A percentile compares a stretch with the other conserved stretches of the same genome.
These are phyloP conservation scores for Tiaroga cobitis DNA, from an alignment of 2,797 vertebrate species.

Conservation along the genomic window DNA sequence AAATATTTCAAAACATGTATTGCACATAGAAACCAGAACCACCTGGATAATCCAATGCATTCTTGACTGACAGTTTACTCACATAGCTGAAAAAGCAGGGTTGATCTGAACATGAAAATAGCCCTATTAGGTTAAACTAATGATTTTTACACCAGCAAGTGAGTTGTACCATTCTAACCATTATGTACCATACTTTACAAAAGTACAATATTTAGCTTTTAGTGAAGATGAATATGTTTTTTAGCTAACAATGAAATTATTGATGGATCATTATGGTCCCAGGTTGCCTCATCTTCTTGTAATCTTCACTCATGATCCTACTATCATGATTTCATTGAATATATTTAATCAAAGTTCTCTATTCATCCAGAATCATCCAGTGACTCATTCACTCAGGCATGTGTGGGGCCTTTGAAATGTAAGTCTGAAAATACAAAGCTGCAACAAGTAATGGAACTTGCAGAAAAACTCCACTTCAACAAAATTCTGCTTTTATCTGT, in stretches of 20 bases:
- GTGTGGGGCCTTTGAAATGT: neutral
- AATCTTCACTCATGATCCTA: neutral
- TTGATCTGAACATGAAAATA: neutral
- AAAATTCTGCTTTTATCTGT: neutral
- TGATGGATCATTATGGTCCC: neutral
- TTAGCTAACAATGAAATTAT: neutral
- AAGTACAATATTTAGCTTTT: slow-evolving; percentile 5
- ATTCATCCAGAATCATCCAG: neutral
- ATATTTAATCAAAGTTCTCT: neutral
- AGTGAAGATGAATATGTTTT: neutral
- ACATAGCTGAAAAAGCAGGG: neutral
- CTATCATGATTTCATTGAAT: neutral
- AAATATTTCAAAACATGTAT: slow-evolving; percentile 21
- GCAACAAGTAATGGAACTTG: neutral
- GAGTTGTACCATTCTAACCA: neutral
- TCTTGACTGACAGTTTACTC: neutral
- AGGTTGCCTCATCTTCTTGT: neutral
- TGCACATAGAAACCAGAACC: neutral
- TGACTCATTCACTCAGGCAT: neutral
- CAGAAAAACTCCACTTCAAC: slow-evolving; percentile 1
- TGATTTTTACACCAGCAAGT: neutral
- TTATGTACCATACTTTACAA: neutral
- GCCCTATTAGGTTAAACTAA: neutral
- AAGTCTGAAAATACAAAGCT: slow-evolving; percentile 9
- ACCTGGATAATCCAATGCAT: neutral